phyloP scores from a whole-genome alignment of 2,797 vertebrate species.

The Ispidina picta region DNA sequence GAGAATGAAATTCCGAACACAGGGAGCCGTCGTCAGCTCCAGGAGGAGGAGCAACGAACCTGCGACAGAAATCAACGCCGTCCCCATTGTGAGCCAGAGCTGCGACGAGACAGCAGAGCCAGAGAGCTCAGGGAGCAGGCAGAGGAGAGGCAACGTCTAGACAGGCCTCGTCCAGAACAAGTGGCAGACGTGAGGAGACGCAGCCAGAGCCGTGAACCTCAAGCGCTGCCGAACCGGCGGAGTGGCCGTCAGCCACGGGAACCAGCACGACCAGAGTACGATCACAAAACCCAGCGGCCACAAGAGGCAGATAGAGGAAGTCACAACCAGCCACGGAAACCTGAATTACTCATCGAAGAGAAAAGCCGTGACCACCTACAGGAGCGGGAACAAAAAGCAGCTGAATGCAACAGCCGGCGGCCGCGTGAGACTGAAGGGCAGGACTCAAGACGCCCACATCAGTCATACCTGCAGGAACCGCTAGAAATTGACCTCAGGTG shows the following conservation, averaged over 20 bases:
- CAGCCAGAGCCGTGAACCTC: background rate
- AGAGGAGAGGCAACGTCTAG: background rate
- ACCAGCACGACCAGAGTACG: rapidly evolving
- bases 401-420: rapidly evolving
- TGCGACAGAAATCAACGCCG: background rate
- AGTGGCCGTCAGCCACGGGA: background rate
- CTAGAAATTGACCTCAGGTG: background rate
- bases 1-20: background rate
- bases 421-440: rapidly evolving
- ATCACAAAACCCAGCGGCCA: background rate
- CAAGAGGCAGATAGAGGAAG: background rate
- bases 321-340: rapidly evolving
- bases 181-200: background rate
- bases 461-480: background rate
- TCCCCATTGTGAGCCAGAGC: background rate
- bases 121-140: rapidly evolving
- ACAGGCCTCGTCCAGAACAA: background rate
- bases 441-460: rapidly evolving
- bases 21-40: background rate
- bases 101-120: background rate
- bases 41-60: background rate
- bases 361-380: background rate
- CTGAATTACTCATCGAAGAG: background rate
- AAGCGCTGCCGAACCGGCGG: background rate
- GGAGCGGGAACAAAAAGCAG: background rate